A percentile compares a stretch with the other conserved stretches of the same genome.
These are phyloP conservation scores for Malurus elegans DNA, from an alignment of 2,113 vertebrate genomes.

Conservation along the genomic window DNA sequence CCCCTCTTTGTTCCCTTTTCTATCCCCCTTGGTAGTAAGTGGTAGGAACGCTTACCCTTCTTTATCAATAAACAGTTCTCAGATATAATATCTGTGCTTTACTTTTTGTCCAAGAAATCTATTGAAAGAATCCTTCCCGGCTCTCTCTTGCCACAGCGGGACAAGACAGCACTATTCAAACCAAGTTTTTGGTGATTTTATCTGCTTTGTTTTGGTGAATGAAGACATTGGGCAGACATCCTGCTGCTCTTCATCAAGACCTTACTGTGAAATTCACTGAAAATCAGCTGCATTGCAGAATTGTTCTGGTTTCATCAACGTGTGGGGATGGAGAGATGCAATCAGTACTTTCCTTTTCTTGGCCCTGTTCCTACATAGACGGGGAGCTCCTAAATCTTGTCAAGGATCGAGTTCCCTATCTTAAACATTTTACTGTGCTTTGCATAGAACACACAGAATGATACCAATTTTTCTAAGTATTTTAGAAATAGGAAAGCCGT, in stretches of 20 bases:
- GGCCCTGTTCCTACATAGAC: neutral
- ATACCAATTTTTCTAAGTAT: neutral
- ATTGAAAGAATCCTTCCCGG: too few relatives aligned
- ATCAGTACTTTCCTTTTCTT: neutral
- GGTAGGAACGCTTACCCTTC: too few relatives aligned
- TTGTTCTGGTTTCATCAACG: neutral
- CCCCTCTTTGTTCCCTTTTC: too few relatives aligned
- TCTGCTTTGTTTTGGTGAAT: neutral
- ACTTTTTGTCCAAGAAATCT: too few relatives aligned
- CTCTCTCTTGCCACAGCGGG: too few relatives aligned
- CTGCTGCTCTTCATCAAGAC: rapidly evolving
- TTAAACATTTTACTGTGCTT: neutral
- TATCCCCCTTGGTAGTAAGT: too few relatives aligned
- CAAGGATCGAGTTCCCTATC: neutral
- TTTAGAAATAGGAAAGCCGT: neutral
- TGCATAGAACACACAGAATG: neutral
- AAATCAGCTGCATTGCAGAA: neutral
- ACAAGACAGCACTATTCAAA: neutral
- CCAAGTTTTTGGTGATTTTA: too few relatives aligned
- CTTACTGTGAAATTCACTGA: neutral
- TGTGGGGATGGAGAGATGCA: neutral
- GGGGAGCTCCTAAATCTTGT: neutral
- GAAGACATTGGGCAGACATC: neutral
- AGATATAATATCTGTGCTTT: too few relatives aligned
- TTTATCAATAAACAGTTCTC: too few relatives aligned